phyloP scores from a whole-genome alignment of 2,113 vertebrate species.

The Terrapene triunguis region DNA sequence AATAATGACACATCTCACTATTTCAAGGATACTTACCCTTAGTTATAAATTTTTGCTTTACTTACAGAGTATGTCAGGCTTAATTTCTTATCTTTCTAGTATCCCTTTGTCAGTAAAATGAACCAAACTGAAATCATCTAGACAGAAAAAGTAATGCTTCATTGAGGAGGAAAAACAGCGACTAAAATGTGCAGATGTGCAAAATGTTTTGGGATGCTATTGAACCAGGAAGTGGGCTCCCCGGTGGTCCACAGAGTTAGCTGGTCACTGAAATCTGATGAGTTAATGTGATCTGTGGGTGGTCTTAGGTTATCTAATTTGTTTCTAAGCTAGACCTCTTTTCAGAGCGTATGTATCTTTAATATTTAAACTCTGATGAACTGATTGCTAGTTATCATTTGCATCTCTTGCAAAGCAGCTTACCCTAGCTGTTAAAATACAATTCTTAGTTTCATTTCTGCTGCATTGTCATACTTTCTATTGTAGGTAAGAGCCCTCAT shows the following conservation, averaged over 20 bases:
- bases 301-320: not conserved
- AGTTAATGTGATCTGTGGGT: rapidly evolving
- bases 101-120: conserved; percentile 14
- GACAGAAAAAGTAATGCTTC: not conserved
- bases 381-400: not conserved
- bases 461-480: not conserved
- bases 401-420: not conserved
- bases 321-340: not conserved
- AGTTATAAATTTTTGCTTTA: conserved; percentile 34
- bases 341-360: not conserved
- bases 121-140: not conserved
- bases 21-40: conserved; percentile 42
- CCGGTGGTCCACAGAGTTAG: rapidly evolving
- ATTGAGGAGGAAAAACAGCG: not conserved
- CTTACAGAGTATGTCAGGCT: not conserved
- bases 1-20: conserved; percentile 12
- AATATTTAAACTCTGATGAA: not conserved
- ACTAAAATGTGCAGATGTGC: rapidly evolving
- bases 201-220: not conserved
- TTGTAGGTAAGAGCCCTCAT: not conserved
- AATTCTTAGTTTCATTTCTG: not conserved
- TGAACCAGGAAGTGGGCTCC: rapidly evolving
- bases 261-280: rapidly evolving
- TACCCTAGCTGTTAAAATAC: not conserved
- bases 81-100: conserved; percentile 1